phyloP scores from a whole-genome alignment of 2,888 invertebrate genomes.

The Oxycera nigricornis region DNA sequence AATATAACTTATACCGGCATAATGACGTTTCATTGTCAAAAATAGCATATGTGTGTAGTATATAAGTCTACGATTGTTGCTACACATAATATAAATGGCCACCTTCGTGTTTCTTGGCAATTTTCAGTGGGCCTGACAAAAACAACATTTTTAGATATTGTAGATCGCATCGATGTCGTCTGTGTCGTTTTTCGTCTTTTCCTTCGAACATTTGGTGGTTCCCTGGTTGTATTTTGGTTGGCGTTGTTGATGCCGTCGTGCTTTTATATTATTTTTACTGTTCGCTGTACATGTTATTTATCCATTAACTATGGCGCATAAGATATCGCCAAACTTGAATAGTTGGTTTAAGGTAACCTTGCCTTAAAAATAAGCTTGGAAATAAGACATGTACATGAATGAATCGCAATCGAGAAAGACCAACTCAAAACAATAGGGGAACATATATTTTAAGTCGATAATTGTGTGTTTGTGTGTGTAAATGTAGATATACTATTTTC shows the following conservation, averaged over 20 bases:
- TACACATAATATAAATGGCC: not conserved
- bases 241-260: not conserved
- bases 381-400: too few species aligned
- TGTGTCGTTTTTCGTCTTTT: not conserved
- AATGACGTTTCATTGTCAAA: not conserved
- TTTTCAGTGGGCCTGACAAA: conserved; percentile 14
- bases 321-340: conserved; percentile 16
- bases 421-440: not conserved
- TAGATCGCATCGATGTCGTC: not conserved
- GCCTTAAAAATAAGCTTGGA: not conserved
- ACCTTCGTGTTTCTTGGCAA: conserved; percentile 27
- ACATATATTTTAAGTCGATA: not conserved
- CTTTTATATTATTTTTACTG: not conserved
- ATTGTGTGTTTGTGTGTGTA: too few species aligned
- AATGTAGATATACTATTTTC: too few species aligned
- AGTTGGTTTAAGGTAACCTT: conserved; percentile 26
- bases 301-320: conserved; percentile 25
- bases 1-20: not conserved
- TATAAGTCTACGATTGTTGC: not conserved
- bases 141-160: conserved; percentile 24
- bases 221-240: not conserved
- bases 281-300: conserved; percentile 16
- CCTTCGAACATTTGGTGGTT: not conserved
- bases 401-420: not conserved
- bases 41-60: not conserved